These are phyloP conservation scores for Moxostoma hubbsi DNA, from an alignment of 2,797 vertebrate species.

Conservation along the genomic window DNA sequence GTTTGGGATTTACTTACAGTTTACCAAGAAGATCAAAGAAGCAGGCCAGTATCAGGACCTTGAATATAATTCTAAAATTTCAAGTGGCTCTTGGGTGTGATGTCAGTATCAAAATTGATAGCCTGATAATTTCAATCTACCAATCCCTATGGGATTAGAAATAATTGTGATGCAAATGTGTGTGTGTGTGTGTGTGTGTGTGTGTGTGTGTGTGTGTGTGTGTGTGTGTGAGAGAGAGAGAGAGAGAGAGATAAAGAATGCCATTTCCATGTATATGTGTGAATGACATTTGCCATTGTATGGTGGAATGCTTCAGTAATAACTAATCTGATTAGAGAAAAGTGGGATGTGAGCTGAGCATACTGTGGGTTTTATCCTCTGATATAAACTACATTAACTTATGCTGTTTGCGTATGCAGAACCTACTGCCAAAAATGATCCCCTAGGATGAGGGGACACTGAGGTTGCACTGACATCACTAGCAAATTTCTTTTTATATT, in stretches of 20 bases:
- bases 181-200: too few species aligned
- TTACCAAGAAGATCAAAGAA: neutral
- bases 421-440: constrained; percentile 30
- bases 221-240: too few species aligned
- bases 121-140: too few species aligned
- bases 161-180: too few species aligned
- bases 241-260: neutral
- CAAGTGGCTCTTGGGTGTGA: neutral
- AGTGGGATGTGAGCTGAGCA: constrained; percentile 26
- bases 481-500: constrained; percentile 24
- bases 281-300: constrained; percentile 15
- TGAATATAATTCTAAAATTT: neutral
- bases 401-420: constrained; percentile 2
- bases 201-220: neutral
- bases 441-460: constrained; percentile 37
- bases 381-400: constrained; percentile 39
- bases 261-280: constrained; percentile 13
- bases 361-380: constrained; percentile 16
- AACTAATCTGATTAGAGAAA: constrained; percentile 42
- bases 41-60: neutral
- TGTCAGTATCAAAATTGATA: neutral
- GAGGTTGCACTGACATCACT: constrained; percentile 44
- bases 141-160: too few species aligned
- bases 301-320: constrained; percentile 32
- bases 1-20: neutral